Percentiles rank a stretch among this genome's conserved stretches.
These are phyloP conservation scores for Porites rus DNA, from an alignment of 92 coral and sea anemone genomes.

Conservation along the genomic window DNA sequence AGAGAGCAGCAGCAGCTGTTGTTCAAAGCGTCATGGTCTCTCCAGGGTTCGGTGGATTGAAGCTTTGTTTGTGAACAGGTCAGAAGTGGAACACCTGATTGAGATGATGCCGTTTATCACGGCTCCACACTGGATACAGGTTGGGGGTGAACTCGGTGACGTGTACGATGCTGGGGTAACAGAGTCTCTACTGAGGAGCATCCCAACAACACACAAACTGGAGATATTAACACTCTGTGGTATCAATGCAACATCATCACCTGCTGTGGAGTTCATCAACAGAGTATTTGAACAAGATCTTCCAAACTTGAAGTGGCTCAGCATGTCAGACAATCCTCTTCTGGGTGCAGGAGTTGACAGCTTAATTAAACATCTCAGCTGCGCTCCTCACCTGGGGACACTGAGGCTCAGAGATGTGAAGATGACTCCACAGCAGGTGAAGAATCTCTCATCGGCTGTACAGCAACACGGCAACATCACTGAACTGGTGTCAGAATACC, in stretches of 20 bases:
- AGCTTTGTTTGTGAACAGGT: rapidly evolving
- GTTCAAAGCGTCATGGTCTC: not conserved
- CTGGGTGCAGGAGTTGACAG: not conserved
- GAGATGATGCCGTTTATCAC: not conserved
- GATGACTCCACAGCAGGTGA: not conserved
- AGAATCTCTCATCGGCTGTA: not conserved
- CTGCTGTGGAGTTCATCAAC: not conserved
- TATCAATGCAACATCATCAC: not conserved
- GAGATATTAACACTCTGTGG: not conserved
- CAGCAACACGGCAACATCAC: not conserved
- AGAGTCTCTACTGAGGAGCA: not conserved
- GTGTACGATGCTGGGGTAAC: not conserved
- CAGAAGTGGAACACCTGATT: not conserved
- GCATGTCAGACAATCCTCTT: not conserved
- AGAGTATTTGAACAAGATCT: not conserved
- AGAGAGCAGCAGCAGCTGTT: not conserved
- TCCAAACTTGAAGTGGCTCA: not conserved
- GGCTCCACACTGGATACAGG: rapidly evolving
- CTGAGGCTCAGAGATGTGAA: not conserved
- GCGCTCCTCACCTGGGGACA: not conserved
- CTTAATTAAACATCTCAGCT: not conserved
- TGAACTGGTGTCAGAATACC: not conserved
- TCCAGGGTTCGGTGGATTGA: not conserved
- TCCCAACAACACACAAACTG: not conserved
- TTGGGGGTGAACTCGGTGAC: not conserved